A percentile compares a stretch with the other conserved stretches of the same genome.
phyloP scores from a whole-genome alignment of 2,113 vertebrate species.

The Paralichthys olivaceus region DNA sequence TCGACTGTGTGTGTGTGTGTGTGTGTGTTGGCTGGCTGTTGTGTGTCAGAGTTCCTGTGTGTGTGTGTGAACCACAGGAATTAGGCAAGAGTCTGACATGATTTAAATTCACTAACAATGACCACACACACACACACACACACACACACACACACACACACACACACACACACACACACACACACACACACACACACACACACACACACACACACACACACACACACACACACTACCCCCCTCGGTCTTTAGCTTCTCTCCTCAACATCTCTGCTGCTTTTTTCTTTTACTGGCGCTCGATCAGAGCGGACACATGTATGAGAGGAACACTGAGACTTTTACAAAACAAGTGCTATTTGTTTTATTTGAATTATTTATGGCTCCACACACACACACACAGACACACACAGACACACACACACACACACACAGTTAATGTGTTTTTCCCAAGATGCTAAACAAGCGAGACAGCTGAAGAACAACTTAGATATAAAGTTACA shows the following conservation, averaged over 20 bases:
- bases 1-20: too few species aligned
- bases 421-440: neutral
- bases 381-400: constrained; percentile 4
- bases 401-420: constrained; percentile 4
- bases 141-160: constrained; percentile 12
- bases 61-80: constrained; percentile 52
- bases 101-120: constrained; percentile 56
- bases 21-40: neutral
- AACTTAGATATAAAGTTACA: neutral
- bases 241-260: neutral
- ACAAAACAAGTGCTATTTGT: constrained; percentile 29
- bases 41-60: constrained; percentile 54
- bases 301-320: constrained; percentile 60
- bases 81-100: constrained; percentile 45
- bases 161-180: too few species aligned
- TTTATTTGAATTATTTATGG: constrained; percentile 26
- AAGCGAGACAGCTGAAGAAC: neutral
- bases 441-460: neutral
- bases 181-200: constrained; percentile 11
- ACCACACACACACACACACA: constrained; percentile 5
- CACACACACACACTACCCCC: neutral
- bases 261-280: constrained; percentile 33
- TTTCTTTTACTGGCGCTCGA: constrained; percentile 33
- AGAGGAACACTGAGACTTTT: constrained; percentile 55
- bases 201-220: neutral